Conservation (phyloP, 2,888 invertebrate species). For the Octodonta nipae region DNA sequence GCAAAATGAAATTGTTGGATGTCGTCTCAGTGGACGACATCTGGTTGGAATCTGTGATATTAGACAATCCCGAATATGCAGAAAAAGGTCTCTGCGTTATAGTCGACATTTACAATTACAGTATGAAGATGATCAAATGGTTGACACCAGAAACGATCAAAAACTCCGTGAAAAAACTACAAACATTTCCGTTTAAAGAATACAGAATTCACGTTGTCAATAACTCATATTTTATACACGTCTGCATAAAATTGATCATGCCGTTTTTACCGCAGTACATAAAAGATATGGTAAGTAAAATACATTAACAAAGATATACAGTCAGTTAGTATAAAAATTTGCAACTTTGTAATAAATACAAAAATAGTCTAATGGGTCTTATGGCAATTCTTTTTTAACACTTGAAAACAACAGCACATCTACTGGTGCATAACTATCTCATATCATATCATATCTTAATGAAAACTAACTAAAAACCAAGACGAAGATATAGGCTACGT, state of each 20-base stretch:
- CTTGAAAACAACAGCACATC: too few species aligned
- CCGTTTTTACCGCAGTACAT: slow-evolving; percentile 24
- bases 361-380: too few species aligned
- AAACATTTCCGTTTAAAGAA: slow-evolving; percentile 22
- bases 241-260: slow-evolving; percentile 23
- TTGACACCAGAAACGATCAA: slow-evolving; percentile 23
- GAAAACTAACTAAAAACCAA: too few species aligned
- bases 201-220: slow-evolving; percentile 26
- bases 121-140: slow-evolving; percentile 25
- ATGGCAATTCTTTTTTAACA: too few species aligned
- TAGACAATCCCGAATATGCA: slow-evolving; percentile 26
- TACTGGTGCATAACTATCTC: too few species aligned
- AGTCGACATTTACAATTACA: slow-evolving; percentile 24
- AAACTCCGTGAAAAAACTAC: slow-evolving; percentile 17
- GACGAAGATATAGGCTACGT: too few species aligned
- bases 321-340: too few species aligned
- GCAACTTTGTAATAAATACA: too few species aligned
- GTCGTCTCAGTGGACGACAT: slow-evolving; percentile 28
- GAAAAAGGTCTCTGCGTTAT: slow-evolving; percentile 28
- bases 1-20: slow-evolving; percentile 18
- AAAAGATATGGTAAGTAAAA: slow-evolving; percentile 16
- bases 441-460: too few species aligned
- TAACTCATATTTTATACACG: slow-evolving; percentile 20
- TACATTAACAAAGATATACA: not conserved
- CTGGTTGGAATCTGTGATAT: slow-evolving; percentile 30